Evolutionary conservation across 1,140 invertebrate species (phyloP).

Genomic region (Drosophila suzukii): DNA sequence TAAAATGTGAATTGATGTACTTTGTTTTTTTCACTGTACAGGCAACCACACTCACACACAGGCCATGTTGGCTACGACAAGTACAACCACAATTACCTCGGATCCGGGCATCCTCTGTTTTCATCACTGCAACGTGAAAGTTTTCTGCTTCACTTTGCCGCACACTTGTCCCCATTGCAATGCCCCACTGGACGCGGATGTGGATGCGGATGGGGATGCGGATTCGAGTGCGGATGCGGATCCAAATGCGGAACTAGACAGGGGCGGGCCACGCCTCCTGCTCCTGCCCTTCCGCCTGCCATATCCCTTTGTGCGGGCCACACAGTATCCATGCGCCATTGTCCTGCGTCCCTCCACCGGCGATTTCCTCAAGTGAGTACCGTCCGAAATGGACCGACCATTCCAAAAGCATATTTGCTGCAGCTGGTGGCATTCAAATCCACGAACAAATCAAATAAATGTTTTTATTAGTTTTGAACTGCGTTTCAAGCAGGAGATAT

Average conservation of each 20-base stretch:
- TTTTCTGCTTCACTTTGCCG: conserved; percentile 91
- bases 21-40: conserved; percentile 4
- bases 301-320: conserved; percentile 91
- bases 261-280: conserved; percentile 67
- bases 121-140: conserved; percentile 91
- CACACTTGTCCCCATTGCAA: conserved; percentile 89
- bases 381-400: conserved; percentile 3
- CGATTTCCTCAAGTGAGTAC: conserved; percentile 91
- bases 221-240: conserved; percentile 26
- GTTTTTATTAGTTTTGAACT: conserved; percentile 20
- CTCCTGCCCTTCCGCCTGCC: conserved; percentile 90
- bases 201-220: conserved; percentile 15
- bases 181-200: conserved; percentile 85
- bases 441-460: conserved; percentile 34
- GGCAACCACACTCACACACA: conserved; percentile 2
- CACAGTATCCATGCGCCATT: conserved; percentile 89
- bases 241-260: conserved; percentile 27
- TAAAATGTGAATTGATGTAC: neutral
- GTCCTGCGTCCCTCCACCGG: conserved; percentile 92
- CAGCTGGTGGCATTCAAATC: conserved; percentile 20
- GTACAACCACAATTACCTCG: conserved; percentile 82
- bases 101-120: conserved; percentile 93
- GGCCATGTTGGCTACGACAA: conserved; percentile 54
- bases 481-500: neutral
- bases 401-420: conserved; percentile 12